Conservation (phyloP, 2,797 vertebrate genomes). For the Steatocranus sp. region DNA sequence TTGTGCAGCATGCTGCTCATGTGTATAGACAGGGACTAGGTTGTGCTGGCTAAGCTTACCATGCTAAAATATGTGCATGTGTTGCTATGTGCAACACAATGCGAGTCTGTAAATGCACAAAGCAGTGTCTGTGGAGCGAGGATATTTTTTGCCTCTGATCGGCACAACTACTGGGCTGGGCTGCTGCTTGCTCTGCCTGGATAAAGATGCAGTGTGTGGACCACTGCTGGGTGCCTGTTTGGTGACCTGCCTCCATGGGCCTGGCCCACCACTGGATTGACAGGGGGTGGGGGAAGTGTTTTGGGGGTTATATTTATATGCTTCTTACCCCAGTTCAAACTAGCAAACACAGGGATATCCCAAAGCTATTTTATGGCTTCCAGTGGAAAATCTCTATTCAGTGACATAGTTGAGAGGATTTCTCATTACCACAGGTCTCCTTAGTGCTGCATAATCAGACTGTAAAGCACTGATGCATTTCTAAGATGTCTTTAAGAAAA, state of each 20-base stretch:
- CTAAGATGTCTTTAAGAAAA: neutral
- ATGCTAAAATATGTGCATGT: constrained; percentile 71
- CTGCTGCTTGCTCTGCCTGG: constrained; percentile 36
- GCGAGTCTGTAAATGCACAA: constrained; percentile 72
- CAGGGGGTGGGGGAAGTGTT: neutral
- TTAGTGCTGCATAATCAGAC: neutral
- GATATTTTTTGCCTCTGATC: constrained; percentile 72
- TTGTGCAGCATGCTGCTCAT: constrained; percentile 39
- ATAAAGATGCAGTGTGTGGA: constrained; percentile 74
- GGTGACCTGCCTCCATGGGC: constrained; percentile 16
- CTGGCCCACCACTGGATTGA: neutral
- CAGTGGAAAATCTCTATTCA: neutral
- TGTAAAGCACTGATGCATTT: neutral
- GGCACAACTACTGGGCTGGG: constrained; percentile 47
- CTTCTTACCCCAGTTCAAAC: constrained; percentile 36
- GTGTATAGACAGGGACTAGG: constrained; percentile 58
- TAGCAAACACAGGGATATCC: constrained; percentile 54
- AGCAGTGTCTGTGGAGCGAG: constrained; percentile 67
- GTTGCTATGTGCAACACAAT: constrained; percentile 66
- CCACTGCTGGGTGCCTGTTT: constrained; percentile 38
- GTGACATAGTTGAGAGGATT: neutral
- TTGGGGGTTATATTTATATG: constrained; percentile 12
- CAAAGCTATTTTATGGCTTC: constrained; percentile 14
- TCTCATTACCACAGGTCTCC: neutral
- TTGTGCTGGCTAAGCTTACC: constrained; percentile 63